A percentile compares a stretch with the other conserved stretches of the same genome.
Evolutionary conservation across 2,888 invertebrate species (phyloP).

Genomic region (Lingula anatina): DNA sequence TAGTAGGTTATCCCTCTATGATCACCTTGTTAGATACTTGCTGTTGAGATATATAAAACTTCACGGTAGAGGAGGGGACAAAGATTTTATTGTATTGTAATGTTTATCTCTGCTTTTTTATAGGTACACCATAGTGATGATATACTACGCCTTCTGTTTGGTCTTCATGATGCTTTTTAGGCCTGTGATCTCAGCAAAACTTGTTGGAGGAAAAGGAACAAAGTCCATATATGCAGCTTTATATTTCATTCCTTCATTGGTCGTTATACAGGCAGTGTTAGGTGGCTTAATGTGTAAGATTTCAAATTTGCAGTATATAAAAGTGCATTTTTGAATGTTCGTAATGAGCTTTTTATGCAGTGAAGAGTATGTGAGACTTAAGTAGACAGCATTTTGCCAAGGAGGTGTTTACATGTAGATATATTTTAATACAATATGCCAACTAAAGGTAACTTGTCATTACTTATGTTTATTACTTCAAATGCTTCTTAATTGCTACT

Average conservation of each 20-base stretch:
- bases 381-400: too few species aligned
- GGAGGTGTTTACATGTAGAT: too few species aligned
- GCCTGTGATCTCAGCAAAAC: slow-evolving; percentile 64
- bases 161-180: slow-evolving; percentile 73
- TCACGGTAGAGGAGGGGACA: too few species aligned
- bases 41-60: too few species aligned
- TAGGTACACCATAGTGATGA: slow-evolving; percentile 87
- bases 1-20: too few species aligned
- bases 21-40: too few species aligned
- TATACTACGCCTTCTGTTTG: slow-evolving; percentile 81
- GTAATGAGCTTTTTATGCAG: too few species aligned
- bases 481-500: background rate
- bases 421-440: too few species aligned
- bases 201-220: slow-evolving; percentile 40
- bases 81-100: background rate
- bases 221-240: slow-evolving; percentile 84
- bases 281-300: slow-evolving; percentile 79
- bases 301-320: too few species aligned
- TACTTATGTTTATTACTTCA: background rate
- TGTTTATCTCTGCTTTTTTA: slow-evolving; percentile 30
- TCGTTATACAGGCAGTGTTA: slow-evolving; percentile 78
- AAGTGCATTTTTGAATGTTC: too few species aligned
- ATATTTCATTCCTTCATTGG: slow-evolving; percentile 86
- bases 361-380: too few species aligned
- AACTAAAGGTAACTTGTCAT: background rate